These are phyloP conservation scores for Gryon sp. DNA, from an alignment of 1,140 invertebrate genomes.

Conservation along the genomic window DNA sequence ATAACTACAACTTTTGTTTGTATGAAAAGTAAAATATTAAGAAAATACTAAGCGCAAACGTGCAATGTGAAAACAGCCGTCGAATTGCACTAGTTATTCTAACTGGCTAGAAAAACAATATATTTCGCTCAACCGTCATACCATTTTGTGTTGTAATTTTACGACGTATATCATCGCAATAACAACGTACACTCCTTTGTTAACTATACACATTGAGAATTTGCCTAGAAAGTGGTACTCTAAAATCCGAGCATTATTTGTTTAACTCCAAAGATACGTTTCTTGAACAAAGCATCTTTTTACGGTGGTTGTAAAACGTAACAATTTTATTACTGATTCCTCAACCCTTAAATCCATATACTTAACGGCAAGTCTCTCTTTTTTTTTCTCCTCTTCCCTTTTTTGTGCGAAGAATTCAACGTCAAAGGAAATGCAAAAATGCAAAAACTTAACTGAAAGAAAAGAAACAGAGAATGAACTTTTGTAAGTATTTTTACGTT, in stretches of 20 bases:
- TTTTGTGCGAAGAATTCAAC: conserved; percentile 28
- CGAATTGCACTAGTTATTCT: background rate
- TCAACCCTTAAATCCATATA: conserved; percentile 28
- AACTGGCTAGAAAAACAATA: background rate
- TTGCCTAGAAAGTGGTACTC: background rate
- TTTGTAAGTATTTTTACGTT: conserved; percentile 41
- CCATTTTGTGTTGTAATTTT: background rate
- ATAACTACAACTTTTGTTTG: no score
- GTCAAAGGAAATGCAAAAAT: conserved; percentile 43
- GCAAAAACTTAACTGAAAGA: background rate
- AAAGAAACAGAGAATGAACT: background rate
- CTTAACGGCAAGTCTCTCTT: conserved; percentile 42
- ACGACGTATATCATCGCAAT: background rate
- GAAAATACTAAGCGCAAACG: no score
- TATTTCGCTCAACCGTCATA: background rate
- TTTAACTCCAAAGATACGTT: conserved; percentile 21
- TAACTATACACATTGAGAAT: conserved; percentile 1
- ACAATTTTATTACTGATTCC: conserved; percentile 36
- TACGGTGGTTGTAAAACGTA: conserved; percentile 41
- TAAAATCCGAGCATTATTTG: conserved; percentile 26
- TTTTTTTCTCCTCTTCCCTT: no score
- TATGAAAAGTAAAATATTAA: no score
- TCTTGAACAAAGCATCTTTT: conserved; percentile 25
- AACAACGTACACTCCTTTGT: background rate
- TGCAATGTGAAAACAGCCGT: background rate